A percentile compares a stretch with the other conserved stretches of the same genome.
These are phyloP conservation scores for Gandaritis pyraliata DNA, from an alignment of 2,888 invertebrate species.

Conservation along the genomic window DNA sequence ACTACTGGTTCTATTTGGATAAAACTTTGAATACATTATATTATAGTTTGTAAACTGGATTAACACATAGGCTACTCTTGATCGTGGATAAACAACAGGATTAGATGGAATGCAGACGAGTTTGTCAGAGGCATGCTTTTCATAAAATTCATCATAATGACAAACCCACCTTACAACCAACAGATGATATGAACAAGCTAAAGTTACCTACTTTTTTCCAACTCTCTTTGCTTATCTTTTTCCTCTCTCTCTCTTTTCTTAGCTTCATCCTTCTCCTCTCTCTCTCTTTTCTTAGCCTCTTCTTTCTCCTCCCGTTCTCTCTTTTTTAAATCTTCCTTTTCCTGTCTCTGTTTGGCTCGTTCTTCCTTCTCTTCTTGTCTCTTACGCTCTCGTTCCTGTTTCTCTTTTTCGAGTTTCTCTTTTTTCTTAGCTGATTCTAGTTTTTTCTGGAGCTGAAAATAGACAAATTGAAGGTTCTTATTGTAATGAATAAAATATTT, in stretches of 20 bases:
- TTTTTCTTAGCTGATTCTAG: constrained; percentile 83
- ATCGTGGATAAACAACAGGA: too few relatives aligned
- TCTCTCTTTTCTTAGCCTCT: constrained; percentile 72
- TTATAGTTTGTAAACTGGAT: too few relatives aligned
- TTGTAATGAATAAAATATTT: too few relatives aligned
- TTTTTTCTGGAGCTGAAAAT: constrained; percentile 80
- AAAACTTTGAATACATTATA: too few relatives aligned
- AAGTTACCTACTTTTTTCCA: constrained; percentile 79
- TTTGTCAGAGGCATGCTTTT: too few relatives aligned
- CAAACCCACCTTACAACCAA: too few relatives aligned
- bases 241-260: constrained; percentile 79
- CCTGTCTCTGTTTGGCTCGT: constrained; percentile 70
- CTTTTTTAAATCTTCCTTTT: constrained; percentile 72
- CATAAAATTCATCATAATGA: too few relatives aligned
- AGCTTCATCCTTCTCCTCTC: constrained; percentile 82
- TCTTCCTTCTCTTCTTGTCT: constrained; percentile 79
- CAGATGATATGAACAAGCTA: too few relatives aligned
- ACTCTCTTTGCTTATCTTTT: constrained; percentile 80
- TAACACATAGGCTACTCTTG: too few relatives aligned
- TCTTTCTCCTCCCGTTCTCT: constrained; percentile 75
- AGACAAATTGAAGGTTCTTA: background rate
- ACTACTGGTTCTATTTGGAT: too few relatives aligned
- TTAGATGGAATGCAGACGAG: too few relatives aligned
- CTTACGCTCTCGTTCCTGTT: constrained; percentile 72
- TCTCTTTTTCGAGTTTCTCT: constrained; percentile 82